These are phyloP conservation scores for Drosophila equinoxialis DNA, from an alignment of 1,140 invertebrate species.

Conservation along the genomic window DNA sequence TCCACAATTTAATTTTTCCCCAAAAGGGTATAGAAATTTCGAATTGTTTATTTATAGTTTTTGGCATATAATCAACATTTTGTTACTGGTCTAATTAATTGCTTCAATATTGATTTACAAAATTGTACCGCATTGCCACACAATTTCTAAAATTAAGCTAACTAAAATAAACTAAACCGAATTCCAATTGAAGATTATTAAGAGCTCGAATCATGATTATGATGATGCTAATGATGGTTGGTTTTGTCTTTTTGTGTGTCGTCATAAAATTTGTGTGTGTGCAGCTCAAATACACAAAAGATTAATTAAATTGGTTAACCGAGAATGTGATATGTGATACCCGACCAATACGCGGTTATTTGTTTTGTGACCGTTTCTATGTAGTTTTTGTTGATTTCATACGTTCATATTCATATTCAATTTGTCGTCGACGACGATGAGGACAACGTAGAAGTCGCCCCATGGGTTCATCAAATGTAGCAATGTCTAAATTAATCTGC, in stretches of 20 bases:
- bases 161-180: slow-evolving; percentile 11
- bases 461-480: slow-evolving; percentile 12
- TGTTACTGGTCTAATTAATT: slow-evolving; percentile 2
- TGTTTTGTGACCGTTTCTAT: neutral
- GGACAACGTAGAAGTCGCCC: neutral
- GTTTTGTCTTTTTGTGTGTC: neutral
- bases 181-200: slow-evolving; percentile 5
- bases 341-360: slow-evolving; percentile 6
- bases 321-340: slow-evolving; percentile 4
- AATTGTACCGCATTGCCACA: slow-evolving; percentile 14
- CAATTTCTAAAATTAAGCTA: slow-evolving; percentile 11
- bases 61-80: neutral
- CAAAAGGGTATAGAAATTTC: no score
- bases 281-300: neutral
- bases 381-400: neutral
- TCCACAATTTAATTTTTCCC: no score
- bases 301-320: slow-evolving; percentile 16
- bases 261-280: neutral
- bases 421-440: slow-evolving; percentile 1
- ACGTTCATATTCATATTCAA: neutral
- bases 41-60: neutral
- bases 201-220: neutral
- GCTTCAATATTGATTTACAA: slow-evolving; percentile 13
- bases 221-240: neutral
- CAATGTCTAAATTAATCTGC: slow-evolving; percentile 16